Percentiles rank a stretch among this genome's conserved stretches.
These are phyloP conservation scores for Mormyrus hasselquistii DNA, from an alignment of 2,797 vertebrate genomes.

Conservation along the genomic window DNA sequence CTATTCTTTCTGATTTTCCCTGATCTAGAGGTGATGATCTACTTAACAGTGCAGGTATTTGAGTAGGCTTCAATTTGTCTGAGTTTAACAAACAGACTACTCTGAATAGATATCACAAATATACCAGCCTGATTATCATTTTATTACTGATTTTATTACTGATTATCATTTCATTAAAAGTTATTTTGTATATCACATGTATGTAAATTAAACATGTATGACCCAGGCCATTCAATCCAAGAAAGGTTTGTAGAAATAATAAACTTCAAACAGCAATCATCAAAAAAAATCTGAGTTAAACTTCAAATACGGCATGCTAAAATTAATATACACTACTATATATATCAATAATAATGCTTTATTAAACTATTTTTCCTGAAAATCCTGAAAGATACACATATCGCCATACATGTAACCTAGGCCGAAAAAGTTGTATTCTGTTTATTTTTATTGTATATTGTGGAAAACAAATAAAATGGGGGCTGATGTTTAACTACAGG, in stretches of 20 bases:
- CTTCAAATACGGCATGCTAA: not conserved
- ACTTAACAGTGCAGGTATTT: constrained; percentile 16
- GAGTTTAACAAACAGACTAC: not conserved
- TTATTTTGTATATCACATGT: not conserved
- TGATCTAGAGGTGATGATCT: constrained; percentile 21
- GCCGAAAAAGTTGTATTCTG: not conserved
- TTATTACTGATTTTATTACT: not conserved
- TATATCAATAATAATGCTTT: not conserved
- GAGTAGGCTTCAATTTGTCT: not conserved
- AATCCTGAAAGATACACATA: not conserved
- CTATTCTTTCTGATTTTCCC: constrained; percentile 15
- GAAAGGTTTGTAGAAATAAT: not conserved
- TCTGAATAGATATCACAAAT: not conserved
- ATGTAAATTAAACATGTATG: not conserved
- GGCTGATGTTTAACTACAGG: not conserved
- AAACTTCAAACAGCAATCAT: not conserved
- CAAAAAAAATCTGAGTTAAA: not conserved
- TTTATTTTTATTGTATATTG: not conserved
- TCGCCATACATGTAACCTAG: not conserved
- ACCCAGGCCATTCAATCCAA: not conserved
- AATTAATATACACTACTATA: not conserved
- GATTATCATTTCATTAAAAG: not conserved
- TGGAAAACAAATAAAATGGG: not conserved
- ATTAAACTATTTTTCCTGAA: not conserved
- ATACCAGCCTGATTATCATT: not conserved